Base-by-base conservation (phyloP, 2,888 invertebrate species). In the Dendrolimus pini region DNA sequence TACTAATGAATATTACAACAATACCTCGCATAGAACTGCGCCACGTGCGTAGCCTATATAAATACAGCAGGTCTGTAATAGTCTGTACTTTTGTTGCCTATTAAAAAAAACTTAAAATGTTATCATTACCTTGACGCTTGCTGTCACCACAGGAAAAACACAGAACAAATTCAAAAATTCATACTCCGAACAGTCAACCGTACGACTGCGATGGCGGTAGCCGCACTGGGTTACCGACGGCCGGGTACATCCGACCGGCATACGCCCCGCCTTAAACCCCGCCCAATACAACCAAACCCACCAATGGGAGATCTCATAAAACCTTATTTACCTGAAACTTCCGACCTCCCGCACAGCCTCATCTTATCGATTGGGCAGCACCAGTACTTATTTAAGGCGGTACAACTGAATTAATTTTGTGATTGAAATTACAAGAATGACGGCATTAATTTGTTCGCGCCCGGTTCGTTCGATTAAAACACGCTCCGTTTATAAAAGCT, bases 351-450 rank as follows among this genome's bases (percentile, higher is more conserved):
- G 69, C 69, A 62, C 75, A 77, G 71, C 74, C 83, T 78, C 74
- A 72, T 70, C 68, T 73, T 89, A 90, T 90, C 89, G 89, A 90
- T 90, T 88, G 86, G 86, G 76, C 82, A 72, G 72, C 76, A 61
- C 75, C 74, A 74, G 77, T 77, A 83, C 83, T 88, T 88, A 89
- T 85, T 89, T 89, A 89, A 89, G 85, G 82, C 83, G 85, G 85
- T 68, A 74, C 78, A 78, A 72, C 66, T 76, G 85, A 86, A 85
- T 89, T 90, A 89, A 89, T 87, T 84, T 87, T 87, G 87, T 89
- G 89, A 90, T 89, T 88, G 85, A 81, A 85, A 85, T 84, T 84
- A 84, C 82, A 80, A 82, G 77, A 81, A 78, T 79, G 77, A 80
- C 75, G 74, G 77, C 72, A 79, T 78, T 81, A 83, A 83, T 80